Evolutionary conservation across 2,113 vertebrate species (phyloP).

Genomic region (Passer domesticus): DNA sequence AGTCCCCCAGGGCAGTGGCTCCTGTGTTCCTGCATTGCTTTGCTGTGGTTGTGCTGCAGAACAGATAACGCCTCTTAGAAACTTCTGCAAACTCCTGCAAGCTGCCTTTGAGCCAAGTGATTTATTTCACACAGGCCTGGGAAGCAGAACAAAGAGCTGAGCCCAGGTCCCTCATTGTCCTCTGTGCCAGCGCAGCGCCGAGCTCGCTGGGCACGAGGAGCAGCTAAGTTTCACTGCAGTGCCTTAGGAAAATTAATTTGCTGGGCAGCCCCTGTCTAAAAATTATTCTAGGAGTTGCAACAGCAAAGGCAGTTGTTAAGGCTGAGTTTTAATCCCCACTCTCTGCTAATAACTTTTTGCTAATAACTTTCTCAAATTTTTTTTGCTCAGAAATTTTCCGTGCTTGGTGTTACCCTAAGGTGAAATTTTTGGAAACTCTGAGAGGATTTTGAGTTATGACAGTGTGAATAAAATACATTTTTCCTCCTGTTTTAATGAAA

Average conservation of each 20-base stretch:
- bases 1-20: not conserved
- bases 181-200: not conserved
- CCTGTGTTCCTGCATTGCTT: not conserved
- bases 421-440: not conserved
- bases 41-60: not conserved
- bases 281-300: slow-evolving; percentile 6
- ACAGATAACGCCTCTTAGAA: not conserved
- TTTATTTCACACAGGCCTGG: not conserved
- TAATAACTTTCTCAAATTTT: slow-evolving; percentile 5
- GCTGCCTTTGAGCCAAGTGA: not conserved
- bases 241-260: slow-evolving; percentile 41
- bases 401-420: not conserved
- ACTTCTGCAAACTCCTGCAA: not conserved
- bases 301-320: slow-evolving; percentile 1
- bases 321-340: not conserved
- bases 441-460: not conserved
- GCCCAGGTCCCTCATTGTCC: not conserved
- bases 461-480: not conserved
- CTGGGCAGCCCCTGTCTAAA: not conserved
- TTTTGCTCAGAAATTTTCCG: not conserved
- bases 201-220: not conserved
- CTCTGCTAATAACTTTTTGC: not conserved
- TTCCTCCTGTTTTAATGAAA: not conserved
- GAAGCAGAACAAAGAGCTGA: not conserved
- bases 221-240: not conserved